Conservation (phyloP, 2,113 vertebrate species). For the Bos indicus region DNA sequence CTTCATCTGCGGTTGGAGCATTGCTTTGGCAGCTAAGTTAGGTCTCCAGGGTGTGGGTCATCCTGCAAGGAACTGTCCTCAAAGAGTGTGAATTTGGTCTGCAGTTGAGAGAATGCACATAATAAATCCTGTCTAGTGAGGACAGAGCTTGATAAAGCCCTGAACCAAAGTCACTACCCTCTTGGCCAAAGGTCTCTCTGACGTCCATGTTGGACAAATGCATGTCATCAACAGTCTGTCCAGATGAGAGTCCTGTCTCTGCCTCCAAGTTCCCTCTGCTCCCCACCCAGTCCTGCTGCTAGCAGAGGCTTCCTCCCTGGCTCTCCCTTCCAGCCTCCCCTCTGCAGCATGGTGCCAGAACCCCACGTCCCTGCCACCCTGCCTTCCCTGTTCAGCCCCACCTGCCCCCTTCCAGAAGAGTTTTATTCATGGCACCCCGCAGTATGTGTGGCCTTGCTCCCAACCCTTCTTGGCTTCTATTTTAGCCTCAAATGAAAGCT, state of each 20-base stretch:
- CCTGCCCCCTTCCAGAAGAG: rapidly evolving
- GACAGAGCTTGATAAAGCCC: background rate
- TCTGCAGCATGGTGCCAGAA: rapidly evolving
- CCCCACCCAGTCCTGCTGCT: rapidly evolving
- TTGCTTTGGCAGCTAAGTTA: rapidly evolving
- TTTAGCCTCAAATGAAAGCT: too few relatives aligned
- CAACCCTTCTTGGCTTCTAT: rapidly evolving
- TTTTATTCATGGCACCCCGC: rapidly evolving
- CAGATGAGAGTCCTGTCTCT: too few relatives aligned
- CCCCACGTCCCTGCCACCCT: background rate
- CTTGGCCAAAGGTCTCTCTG: background rate
- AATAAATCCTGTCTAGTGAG: background rate
- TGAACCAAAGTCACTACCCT: background rate
- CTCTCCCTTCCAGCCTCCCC: rapidly evolving
- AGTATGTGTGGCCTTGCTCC: rapidly evolving
- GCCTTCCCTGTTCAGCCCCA: rapidly evolving
- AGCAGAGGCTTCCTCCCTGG: rapidly evolving
- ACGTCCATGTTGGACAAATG: background rate
- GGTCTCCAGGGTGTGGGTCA: rapidly evolving
- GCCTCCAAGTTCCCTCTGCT: rapidly evolving
- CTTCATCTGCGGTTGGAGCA: rapidly evolving
- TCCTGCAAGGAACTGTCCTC: rapidly evolving
- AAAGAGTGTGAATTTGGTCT: too few relatives aligned
- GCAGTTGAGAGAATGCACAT: background rate
- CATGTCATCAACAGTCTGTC: too few relatives aligned